These are phyloP conservation scores for Tinea trinotella DNA, from an alignment of 2,888 invertebrate species.

Conservation along the genomic window DNA sequence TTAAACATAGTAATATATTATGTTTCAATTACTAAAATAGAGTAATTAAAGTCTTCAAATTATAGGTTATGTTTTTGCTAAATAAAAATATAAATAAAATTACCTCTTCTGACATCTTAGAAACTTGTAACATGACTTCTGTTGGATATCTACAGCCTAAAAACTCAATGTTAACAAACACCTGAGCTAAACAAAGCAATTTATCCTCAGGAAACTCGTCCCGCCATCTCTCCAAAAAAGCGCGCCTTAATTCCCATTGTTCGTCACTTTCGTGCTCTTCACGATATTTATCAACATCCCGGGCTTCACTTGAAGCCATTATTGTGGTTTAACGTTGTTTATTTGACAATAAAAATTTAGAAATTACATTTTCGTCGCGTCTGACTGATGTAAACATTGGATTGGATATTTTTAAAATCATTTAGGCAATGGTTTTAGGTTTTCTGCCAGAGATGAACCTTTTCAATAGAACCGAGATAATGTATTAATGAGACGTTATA, in stretches of 20 bases:
- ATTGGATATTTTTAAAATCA: too few species aligned
- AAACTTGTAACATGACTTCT: conserved; percentile 70
- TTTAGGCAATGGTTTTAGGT: too few species aligned
- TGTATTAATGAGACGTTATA: too few species aligned
- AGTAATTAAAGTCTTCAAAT: background rate
- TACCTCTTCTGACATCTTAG: conserved; percentile 68
- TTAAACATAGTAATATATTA: too few species aligned
- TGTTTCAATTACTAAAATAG: background rate
- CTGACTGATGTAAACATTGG: too few species aligned
- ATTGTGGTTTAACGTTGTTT: too few species aligned
- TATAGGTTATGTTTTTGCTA: background rate
- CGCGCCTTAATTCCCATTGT: conserved; percentile 87
- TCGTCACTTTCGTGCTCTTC: conserved; percentile 89
- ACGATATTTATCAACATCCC: conserved; percentile 82
- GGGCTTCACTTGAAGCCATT: too few species aligned
- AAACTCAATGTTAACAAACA: conserved; percentile 75
- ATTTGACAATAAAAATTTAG: too few species aligned
- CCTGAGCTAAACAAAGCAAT: conserved; percentile 75
- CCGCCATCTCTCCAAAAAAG: conserved; percentile 85
- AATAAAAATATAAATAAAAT: conserved; percentile 23
- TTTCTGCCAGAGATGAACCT: too few species aligned
- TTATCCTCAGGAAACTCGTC: conserved; percentile 70
- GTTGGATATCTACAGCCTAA: conserved; percentile 75
- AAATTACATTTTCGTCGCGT: too few species aligned
- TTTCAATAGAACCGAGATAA: too few species aligned